These are phyloP conservation scores for Pristionchus arcanus DNA, from an alignment of 2,888 invertebrate genomes.

Conservation along the genomic window DNA sequence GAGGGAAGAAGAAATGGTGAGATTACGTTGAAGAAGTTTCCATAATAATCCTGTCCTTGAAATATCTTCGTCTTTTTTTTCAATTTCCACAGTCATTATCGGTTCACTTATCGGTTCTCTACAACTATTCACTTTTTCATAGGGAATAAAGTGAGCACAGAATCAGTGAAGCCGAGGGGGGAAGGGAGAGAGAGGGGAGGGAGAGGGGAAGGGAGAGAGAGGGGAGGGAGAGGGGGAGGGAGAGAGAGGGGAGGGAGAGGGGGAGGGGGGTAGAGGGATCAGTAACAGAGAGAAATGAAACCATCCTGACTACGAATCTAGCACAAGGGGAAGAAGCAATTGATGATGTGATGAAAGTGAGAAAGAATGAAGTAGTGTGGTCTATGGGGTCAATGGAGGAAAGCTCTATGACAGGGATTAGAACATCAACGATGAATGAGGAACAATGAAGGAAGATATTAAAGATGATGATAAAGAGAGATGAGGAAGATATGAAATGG, in stretches of 20 bases:
- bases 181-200: no score
- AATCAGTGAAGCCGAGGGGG: neutral
- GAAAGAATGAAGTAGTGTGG: neutral
- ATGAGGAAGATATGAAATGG: neutral
- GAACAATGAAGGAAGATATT: neutral
- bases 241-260: neutral
- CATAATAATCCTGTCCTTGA: neutral
- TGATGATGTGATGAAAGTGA: constrained; percentile 4
- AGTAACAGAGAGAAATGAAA: constrained; percentile 16
- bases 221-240: neutral
- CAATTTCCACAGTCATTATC: neutral
- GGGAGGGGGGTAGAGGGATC: neutral
- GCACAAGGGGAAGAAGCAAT: constrained; percentile 28
- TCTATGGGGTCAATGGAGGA: neutral
- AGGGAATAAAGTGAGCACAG: neutral
- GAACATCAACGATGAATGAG: neutral
- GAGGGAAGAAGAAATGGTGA: neutral
- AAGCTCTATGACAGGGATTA: neutral
- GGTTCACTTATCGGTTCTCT: constrained; percentile 36
- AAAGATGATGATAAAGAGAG: neutral
- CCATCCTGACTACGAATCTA: constrained; percentile 14
- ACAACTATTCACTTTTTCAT: neutral
- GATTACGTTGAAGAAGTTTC: neutral
- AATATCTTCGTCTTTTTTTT: neutral
- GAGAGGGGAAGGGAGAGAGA: neutral